Evolutionary conservation across 2,113 vertebrate species (phyloP).

Genomic region (Pollimyrus isidori): DNA sequence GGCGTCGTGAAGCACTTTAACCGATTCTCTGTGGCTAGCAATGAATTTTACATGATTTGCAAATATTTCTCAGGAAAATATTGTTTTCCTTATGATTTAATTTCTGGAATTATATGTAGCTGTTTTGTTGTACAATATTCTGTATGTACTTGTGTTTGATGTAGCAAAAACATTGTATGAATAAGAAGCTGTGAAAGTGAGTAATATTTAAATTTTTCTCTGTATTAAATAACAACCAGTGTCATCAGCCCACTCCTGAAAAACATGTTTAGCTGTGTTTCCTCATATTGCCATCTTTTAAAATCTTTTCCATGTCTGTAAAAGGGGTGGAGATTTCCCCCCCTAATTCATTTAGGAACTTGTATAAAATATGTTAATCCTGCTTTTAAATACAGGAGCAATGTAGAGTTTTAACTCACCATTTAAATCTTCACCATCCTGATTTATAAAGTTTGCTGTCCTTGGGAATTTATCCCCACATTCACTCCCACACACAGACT

Average conservation of each 20-base stretch:
- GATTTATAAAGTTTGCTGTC: neutral
- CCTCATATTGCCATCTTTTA: neutral
- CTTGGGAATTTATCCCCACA: neutral
- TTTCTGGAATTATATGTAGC: neutral
- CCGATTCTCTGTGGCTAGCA: neutral
- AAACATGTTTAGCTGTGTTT: neutral
- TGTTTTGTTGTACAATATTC: neutral
- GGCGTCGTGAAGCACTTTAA: neutral
- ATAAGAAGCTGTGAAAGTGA: neutral
- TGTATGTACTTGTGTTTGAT: neutral
- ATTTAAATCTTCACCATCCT: neutral
- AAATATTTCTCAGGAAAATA: neutral
- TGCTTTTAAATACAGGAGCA: neutral
- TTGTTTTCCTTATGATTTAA: neutral
- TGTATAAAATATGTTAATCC: neutral
- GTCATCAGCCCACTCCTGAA: neutral
- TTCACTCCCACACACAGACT: neutral
- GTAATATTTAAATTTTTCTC: conserved; percentile 1
- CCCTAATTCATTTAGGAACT: neutral
- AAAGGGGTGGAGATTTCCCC: neutral
- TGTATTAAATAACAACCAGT: neutral
- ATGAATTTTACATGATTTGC: neutral
- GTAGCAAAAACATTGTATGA: neutral
- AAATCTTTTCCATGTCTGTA: neutral
- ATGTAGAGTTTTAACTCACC: neutral